Evolutionary conservation across 2,888 invertebrate genomes (phyloP), one percentile per base, ranked within the genome.

Genomic region (Bedellia somnulentella): DNA sequence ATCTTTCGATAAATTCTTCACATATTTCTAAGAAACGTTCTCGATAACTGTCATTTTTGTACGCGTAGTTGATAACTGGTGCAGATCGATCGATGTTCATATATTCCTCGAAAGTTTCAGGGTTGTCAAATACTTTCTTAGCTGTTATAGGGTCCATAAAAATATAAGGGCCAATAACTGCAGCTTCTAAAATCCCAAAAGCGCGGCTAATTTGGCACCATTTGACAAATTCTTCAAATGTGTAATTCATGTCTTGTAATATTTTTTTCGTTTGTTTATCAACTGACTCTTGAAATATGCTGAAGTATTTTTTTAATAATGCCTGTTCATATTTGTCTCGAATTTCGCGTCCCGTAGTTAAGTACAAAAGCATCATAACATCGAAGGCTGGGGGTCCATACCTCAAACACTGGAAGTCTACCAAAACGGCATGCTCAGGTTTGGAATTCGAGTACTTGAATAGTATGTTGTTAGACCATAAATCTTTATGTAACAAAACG

Each of bases 391-490:
- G 71, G 1, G 70, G 68, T 0, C 49, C 59, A 37, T 60, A 67
- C 2, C 67, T 46, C 3, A 59, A 32, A 34, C 63, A 57, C 34
- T 73, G 71, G 39, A 49, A 73, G 39, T 73, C 71, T 2, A 73
- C 43, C 1, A 73, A 35, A 2, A 71, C 15, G 1, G 60, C 57
- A 18, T 53, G 54, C 1, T 25, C 41, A 1, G 66, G 67, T 1
- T 35, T 38, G 2, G 44, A 47, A 5, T 45, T 39, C 0, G 50
- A 44, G 30, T 68, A 60, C 31, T 52, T 54, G 28, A 63, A 73
- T 49, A 73, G 49, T 2, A 73, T 54, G 32, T 73, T 73, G 31
- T 67, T 67, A 1, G 46, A 42, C 73, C 73, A 73, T 14, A 71
- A 32, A 30, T 73, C 73, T 28, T 57, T 67, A 30, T 73, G 73